These are phyloP conservation scores for Zosterops lateralis DNA, from an alignment of 2,113 vertebrate species.

Conservation along the genomic window DNA sequence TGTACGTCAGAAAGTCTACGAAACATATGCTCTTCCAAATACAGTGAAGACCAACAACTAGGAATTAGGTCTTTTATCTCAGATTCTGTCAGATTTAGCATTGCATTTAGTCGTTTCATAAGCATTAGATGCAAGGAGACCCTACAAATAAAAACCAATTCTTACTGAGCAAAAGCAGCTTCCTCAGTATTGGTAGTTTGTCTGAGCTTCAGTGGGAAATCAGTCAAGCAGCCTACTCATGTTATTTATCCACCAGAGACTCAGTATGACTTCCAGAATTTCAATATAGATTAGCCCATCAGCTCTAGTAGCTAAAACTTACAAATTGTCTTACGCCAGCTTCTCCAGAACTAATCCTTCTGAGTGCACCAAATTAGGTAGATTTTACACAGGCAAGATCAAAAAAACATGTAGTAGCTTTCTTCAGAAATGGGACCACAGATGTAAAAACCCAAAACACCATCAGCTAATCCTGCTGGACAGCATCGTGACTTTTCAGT, in stretches of 20 bases:
- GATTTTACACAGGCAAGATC: background rate
- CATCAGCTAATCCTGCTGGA: background rate
- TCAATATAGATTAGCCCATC: background rate
- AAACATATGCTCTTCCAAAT: background rate
- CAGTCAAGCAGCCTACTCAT: background rate
- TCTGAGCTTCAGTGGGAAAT: background rate
- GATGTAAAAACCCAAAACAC: background rate
- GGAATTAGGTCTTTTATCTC: background rate
- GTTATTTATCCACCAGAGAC: background rate
- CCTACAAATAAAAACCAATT: background rate
- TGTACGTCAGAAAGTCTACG: fast-evolving
- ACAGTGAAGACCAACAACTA: background rate
- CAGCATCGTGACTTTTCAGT: background rate
- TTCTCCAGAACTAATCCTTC: background rate
- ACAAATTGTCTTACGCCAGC: background rate
- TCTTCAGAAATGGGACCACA: background rate
- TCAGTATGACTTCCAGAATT: background rate
- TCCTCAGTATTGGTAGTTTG: background rate
- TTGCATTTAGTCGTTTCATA: background rate
- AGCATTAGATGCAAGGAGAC: background rate
- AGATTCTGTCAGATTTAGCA: background rate
- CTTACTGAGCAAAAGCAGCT: background rate
- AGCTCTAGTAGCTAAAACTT: background rate
- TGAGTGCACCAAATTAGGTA: background rate
- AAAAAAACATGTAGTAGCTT: background rate